phyloP scores from a whole-genome alignment of 2,888 invertebrate genomes.

The Metallyticus violacea region DNA sequence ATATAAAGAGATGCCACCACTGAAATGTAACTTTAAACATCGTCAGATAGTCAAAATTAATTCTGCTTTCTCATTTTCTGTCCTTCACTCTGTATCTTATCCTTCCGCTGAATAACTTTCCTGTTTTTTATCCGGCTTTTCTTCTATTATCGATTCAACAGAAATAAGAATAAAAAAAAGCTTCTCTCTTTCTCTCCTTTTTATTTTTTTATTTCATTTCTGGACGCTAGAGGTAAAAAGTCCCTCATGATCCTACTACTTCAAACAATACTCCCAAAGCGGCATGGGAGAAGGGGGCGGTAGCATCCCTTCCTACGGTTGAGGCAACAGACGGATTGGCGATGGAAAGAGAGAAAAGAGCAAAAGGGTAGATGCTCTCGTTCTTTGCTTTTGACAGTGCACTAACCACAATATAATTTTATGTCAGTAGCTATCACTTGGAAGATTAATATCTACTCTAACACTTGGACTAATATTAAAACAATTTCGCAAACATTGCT shows the following conservation, averaged over 20 bases:
- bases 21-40: not conserved
- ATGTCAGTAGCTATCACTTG: not conserved
- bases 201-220: not conserved
- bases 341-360: not conserved
- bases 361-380: not conserved
- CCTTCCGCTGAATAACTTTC: not conserved
- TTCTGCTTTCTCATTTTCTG: not conserved
- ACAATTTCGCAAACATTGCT: not conserved
- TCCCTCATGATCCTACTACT: not conserved
- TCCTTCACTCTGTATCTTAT: not conserved
- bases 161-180: not conserved
- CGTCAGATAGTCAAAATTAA: not conserved
- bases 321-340: not conserved
- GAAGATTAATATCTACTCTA: not conserved
- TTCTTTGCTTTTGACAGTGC: not conserved
- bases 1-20: too few relatives aligned
- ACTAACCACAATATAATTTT: not conserved
- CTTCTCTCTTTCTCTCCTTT: not conserved
- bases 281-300: not conserved
- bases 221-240: not conserved
- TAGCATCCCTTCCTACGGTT: not conserved
- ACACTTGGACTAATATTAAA: not conserved
- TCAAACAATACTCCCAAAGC: not conserved
- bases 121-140: not conserved
- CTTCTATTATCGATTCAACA: not conserved